Evolutionary conservation across 92 coral and sea anemone genomes (phyloP).

Genomic region (Palythoa grandiflora): DNA sequence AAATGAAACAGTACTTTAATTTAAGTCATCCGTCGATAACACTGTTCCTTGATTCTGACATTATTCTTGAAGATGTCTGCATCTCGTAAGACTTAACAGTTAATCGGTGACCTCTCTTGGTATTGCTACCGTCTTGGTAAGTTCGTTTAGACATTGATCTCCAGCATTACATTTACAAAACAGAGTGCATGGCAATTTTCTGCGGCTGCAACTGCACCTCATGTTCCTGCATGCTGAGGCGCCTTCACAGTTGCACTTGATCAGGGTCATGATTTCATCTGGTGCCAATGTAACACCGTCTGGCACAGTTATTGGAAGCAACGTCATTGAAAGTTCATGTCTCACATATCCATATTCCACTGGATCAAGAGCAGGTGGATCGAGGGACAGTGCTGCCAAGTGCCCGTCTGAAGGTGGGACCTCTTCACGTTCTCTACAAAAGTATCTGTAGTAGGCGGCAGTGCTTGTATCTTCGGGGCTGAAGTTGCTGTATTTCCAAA

Average conservation of each 20-base stretch:
- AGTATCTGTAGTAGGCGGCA: slow-evolving; percentile 72
- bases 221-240: slow-evolving; percentile 43
- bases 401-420: slow-evolving; percentile 68
- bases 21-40: slow-evolving; percentile 20
- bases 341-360: slow-evolving; percentile 59
- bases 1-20: slow-evolving; percentile 32
- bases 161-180: slow-evolving; percentile 64
- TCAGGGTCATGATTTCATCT: slow-evolving; percentile 59
- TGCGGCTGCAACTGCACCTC: slow-evolving; percentile 49
- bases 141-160: slow-evolving; percentile 59
- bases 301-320: slow-evolving; percentile 65
- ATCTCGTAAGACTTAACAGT: slow-evolving; percentile 9
- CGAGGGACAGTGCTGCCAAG: slow-evolving; percentile 64
- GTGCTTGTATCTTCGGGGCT: slow-evolving; percentile 60
- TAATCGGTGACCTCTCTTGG: slow-evolving; percentile 48
- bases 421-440: slow-evolving; percentile 72
- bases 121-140: slow-evolving; percentile 37
- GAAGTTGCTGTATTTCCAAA: slow-evolving; percentile 51
- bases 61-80: slow-evolving; percentile 22
- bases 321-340: slow-evolving; percentile 61
- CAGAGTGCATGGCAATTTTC: slow-evolving; percentile 63
- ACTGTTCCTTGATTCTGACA: slow-evolving; percentile 31
- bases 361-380: slow-evolving; percentile 72
- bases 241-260: slow-evolving; percentile 62
- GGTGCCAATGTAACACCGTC: slow-evolving; percentile 60